Evolutionary conservation across 2,797 vertebrate genomes (phyloP).

Genomic region (Cottoperca gobio): DNA sequence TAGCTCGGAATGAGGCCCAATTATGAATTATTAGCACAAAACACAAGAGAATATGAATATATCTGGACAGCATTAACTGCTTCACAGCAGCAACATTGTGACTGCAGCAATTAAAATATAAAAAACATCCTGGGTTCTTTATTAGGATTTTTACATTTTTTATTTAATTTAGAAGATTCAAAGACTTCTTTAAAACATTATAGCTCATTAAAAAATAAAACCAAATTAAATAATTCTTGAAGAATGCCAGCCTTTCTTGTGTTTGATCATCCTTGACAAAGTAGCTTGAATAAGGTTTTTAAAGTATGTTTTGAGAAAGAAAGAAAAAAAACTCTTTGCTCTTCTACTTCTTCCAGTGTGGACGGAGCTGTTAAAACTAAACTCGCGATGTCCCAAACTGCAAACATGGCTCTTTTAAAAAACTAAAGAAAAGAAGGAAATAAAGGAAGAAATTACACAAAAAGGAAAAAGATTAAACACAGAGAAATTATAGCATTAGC

Average conservation of each 20-base stretch:
- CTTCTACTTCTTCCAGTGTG: constrained; percentile 4
- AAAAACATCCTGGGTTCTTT: not conserved
- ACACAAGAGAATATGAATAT: not conserved
- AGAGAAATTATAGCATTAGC: not conserved
- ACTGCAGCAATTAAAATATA: not conserved
- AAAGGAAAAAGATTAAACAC: not conserved
- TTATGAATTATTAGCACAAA: not conserved
- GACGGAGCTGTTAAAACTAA: not conserved
- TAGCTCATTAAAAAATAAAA: constrained; percentile 27
- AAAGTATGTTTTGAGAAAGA: too few relatives aligned
- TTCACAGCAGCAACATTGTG: not conserved
- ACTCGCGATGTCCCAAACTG: not conserved
- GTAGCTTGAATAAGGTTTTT: constrained; percentile 18
- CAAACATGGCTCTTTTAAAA: not conserved
- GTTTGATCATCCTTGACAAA: constrained; percentile 38
- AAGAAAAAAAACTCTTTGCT: too few relatives aligned
- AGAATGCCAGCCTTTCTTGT: not conserved
- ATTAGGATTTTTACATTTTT: not conserved
- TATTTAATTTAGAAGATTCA: constrained; percentile 12
- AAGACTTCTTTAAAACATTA: constrained; percentile 34
- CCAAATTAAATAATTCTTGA: constrained; percentile 10
- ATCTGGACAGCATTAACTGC: not conserved
- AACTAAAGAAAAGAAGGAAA: too few relatives aligned
- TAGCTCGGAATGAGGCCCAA: not conserved
- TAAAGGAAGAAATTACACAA: not conserved